Evolutionary conservation across 2,113 vertebrate genomes (phyloP).

Genomic region (Dasypus novemcinctus): DNA sequence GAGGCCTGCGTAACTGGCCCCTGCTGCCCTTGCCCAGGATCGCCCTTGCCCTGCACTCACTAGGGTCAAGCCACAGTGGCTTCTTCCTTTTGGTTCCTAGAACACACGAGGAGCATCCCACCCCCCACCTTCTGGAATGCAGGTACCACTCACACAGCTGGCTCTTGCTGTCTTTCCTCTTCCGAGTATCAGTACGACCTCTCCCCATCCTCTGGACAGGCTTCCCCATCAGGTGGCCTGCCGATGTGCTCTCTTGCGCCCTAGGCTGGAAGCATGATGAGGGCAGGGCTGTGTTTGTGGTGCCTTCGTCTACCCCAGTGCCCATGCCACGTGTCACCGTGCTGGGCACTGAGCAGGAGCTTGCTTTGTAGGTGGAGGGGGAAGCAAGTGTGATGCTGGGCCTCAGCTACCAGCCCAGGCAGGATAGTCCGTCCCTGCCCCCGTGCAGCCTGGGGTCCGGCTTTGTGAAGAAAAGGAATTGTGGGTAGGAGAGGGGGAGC

Average conservation of each 20-base stretch:
- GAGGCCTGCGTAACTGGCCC: fast-evolving
- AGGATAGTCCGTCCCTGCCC: background rate
- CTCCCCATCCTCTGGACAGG: background rate
- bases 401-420: background rate
- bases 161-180: background rate
- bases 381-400: background rate
- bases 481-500: background rate
- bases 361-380: background rate
- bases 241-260: background rate
- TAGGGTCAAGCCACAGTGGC: background rate
- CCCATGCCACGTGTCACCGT: background rate
- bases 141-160: background rate
- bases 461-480: background rate
- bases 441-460: background rate
- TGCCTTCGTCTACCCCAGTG: background rate
- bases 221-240: background rate
- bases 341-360: background rate
- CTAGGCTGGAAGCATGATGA: background rate
- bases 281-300: background rate
- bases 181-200: background rate
- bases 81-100: background rate
- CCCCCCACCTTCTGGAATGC: background rate
- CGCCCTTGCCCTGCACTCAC: background rate
- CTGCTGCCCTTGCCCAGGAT: background rate
- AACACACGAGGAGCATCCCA: background rate